Base-by-base conservation (phyloP, 2,113 vertebrate genomes). In the Ranitomeya imitator region DNA sequence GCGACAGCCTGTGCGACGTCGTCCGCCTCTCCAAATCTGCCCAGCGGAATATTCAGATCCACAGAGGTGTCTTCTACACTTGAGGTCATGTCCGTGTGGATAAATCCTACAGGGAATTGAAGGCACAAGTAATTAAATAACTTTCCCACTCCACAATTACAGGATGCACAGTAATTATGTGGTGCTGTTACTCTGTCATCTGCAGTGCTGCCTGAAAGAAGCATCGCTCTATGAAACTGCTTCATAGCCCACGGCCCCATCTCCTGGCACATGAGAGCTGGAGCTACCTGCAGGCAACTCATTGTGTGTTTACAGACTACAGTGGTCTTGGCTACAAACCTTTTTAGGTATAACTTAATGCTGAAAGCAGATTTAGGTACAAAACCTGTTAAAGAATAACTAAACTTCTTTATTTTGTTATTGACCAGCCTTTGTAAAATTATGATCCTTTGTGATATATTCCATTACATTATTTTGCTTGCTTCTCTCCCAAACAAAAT, bases 41-140 rank as follows among this genome's bases (percentile, higher is more conserved):
- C 95, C 88, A 99, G 94, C 0, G 95, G 96, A 91, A 99, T 94
- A 12, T 78, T 89, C 89, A 93, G 94, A 76, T 90, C 93, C 77
- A 92, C 12, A 0, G 94, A 89, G 52, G 96, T 95, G 92, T 97
- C 96, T 14, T 93, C 93, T 92, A 98, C 92, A 71, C 93, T 93
- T 65, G 94, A 93, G 0, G 98, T 99, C 98, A 99, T 99, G 92
- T 98, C 95, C 4, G 98, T 99, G 73, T 52, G 94, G 91, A 99
- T 92, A 89, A 98, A 97, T 37, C 98, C 98, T 98, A 93, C 19
- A 90, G 92, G 18, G 37, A n/a, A 76, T 76, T 19, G 3, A 52
- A 76, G 45, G 16, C 51, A 52, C 26, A 76, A 19, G 73, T 52
- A 76, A 76, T 21, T 19, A 9, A 51, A 52, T 76, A 21, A 52